These are phyloP conservation scores for Atlantisia rogersi DNA, from an alignment of 2,113 vertebrate genomes.

Conservation along the genomic window DNA sequence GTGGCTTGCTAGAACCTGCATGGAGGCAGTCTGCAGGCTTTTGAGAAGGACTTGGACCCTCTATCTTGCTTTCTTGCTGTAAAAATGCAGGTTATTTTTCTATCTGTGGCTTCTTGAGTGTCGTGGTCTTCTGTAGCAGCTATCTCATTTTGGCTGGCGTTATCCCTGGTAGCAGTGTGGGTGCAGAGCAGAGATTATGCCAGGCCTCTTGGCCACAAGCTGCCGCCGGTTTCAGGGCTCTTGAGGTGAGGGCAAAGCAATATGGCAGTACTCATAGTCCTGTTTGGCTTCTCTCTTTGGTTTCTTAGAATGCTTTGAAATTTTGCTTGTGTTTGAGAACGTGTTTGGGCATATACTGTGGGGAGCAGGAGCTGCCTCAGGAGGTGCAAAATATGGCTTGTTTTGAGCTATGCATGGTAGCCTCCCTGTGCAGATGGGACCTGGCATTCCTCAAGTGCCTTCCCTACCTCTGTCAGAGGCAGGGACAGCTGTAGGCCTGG, in stretches of 20 bases:
- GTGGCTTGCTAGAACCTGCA: accelerated
- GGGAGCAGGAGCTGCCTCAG: not conserved
- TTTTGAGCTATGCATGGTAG: not conserved
- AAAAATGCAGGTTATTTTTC: not conserved
- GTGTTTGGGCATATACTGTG: accelerated
- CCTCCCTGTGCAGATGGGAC: no score
- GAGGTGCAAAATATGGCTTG: accelerated
- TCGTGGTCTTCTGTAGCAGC: accelerated
- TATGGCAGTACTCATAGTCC: accelerated
- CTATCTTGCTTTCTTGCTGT: not conserved
- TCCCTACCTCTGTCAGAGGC: not conserved
- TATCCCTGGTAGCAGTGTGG: no score
- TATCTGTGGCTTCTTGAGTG: not conserved
- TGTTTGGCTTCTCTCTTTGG: no score
- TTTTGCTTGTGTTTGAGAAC: not conserved
- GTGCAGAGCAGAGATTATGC: not conserved
- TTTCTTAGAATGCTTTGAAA: not conserved
- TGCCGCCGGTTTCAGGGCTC: accelerated
- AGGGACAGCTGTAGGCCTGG: not conserved
- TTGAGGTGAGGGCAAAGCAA: not conserved
- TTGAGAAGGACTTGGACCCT: not conserved
- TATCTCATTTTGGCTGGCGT: accelerated
- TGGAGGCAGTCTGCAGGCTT: accelerated
- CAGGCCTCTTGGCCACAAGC: not conserved
- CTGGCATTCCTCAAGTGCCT: not conserved